Base-by-base conservation (phyloP, 1,140 invertebrate species). In the Brachystomella parvula region DNA sequence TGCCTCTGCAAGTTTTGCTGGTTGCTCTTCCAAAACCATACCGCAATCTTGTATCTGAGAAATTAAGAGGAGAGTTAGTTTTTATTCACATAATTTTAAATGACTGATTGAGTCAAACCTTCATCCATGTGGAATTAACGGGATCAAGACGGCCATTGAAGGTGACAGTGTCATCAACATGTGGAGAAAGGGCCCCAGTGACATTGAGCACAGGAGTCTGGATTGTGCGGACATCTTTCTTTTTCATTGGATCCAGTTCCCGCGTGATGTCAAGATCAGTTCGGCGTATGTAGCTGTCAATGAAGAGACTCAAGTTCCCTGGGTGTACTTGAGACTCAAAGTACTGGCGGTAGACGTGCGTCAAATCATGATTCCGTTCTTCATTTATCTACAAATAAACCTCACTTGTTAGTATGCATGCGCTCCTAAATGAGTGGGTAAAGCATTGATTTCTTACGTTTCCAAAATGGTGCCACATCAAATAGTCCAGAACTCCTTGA, bases 391-490 rank as follows among this genome's bases (percentile, higher is more conserved):
- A 76, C 53, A 79, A 79, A 47, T 64, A 69, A 57, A 62, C 0
- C 21, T 26, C n/a, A 44, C 30, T 33, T 30, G 21, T 62, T 61
- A n/a, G 39, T 32, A 69, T 17, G 15, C 3, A 24, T 53, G n/a
- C n/a, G n/a, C n/a, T n/a, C n/a, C n/a, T n/a, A n/a, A n/a, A n/a
- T n/a, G n/a, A n/a, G n/a, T n/a, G n/a, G n/a, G n/a, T n/a, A n/a
- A n/a, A 59, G 3, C 29, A 53, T 9, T n/a, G n/a, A n/a, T n/a
- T n/a, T n/a, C 26, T 58, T 6, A 89, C 87, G 76, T 89, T 86
- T 73, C 96, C 96, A 79, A 99, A 99, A 79, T 98, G 96, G 81
- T 99, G 96, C 96, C 96, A 99, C 87, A 99, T 93, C 31, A 99
- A 81, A 76, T 99, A 99, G 76, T 99, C 95, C 57, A 98, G 83